Conservation (phyloP, 2,888 invertebrate species). For the Apamea sordens region DNA sequence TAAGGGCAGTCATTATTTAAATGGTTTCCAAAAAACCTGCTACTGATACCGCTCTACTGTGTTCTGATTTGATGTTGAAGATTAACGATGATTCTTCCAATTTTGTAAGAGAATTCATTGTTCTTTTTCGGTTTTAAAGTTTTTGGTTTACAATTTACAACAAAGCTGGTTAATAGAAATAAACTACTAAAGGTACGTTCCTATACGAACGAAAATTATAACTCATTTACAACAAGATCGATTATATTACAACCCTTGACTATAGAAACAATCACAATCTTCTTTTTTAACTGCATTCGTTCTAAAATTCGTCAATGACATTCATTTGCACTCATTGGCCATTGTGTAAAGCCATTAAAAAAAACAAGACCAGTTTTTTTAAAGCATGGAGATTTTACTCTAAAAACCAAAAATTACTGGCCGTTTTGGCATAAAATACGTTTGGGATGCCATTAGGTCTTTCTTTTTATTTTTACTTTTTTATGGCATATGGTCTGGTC, state of each 20-base stretch:
- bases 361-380: background rate
- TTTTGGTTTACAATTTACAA: background rate
- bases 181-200: background rate
- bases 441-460: conserved; percentile 3
- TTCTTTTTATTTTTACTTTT: conserved; percentile 16
- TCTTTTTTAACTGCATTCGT: background rate
- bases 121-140: background rate
- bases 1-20: conserved; percentile 24
- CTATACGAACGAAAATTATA: background rate
- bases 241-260: background rate
- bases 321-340: background rate
- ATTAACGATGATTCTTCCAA: background rate
- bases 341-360: too few species aligned
- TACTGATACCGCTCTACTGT: background rate
- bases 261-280: background rate
- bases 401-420: background rate
- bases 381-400: background rate
- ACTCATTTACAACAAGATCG: background rate
- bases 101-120: background rate
- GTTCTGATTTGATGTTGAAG: conserved; percentile 12
- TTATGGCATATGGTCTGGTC: background rate
- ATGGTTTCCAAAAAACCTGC: conserved; percentile 29
- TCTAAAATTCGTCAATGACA: background rate
- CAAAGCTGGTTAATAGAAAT: too few species aligned
- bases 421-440: background rate